Evolutionary conservation across 2,113 vertebrate species (phyloP).

Genomic region (Ondatra zibethicus): DNA sequence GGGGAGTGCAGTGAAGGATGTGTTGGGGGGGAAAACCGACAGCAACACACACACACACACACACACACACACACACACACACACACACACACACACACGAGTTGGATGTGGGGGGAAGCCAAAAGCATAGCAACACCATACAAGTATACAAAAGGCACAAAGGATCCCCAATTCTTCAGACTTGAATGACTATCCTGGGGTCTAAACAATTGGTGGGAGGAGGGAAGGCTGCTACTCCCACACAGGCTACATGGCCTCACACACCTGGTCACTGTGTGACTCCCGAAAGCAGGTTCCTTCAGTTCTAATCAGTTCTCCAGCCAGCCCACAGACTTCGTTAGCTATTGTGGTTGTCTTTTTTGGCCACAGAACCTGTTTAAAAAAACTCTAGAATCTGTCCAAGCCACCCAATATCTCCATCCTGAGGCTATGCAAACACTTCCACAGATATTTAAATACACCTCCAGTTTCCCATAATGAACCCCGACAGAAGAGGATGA

Average conservation of each 20-base stretch:
- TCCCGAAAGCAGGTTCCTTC: not conserved
- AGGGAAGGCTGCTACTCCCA: not conserved
- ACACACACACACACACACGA: not conserved
- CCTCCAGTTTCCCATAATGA: not conserved
- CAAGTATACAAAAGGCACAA: not conserved
- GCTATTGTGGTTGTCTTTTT: not conserved
- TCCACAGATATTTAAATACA: accelerated
- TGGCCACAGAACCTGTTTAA: not conserved
- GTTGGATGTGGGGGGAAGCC: too few relatives aligned
- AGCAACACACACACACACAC: too few relatives aligned
- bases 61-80: too few relatives aligned
- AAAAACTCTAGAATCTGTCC: not conserved
- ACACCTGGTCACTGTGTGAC: accelerated
- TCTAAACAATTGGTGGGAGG: too few relatives aligned
- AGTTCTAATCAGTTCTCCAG: not conserved
- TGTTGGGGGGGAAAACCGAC: too few relatives aligned
- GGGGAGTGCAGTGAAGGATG: not conserved
- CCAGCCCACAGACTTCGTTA: not conserved
- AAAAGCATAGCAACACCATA: not conserved
- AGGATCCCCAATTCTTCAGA: not conserved
- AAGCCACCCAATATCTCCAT: not conserved
- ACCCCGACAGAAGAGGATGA: not conserved
- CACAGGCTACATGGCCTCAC: accelerated
- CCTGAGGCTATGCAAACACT: not conserved
- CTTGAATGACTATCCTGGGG: not conserved